Conservation (phyloP, 35 echinoderm and acorn worm species). For the Hemicentrotus pulcherrimus region DNA sequence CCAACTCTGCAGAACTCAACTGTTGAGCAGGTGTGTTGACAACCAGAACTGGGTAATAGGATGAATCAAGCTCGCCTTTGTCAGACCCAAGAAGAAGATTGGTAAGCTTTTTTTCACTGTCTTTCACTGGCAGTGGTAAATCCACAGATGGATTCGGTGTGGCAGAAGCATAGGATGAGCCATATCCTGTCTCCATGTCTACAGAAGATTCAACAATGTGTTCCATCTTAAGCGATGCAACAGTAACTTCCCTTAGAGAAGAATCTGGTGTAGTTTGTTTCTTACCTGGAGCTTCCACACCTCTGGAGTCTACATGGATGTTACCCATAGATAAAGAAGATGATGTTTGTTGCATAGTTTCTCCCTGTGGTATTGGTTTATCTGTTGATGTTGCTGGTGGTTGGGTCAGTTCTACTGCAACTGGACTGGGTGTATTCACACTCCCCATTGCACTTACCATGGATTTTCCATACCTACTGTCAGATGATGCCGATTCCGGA, state of each 20-base stretch:
- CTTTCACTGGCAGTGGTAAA: not conserved
- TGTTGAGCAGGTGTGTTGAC: conserved; percentile 8
- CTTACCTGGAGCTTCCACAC: not conserved
- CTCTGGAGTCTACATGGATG: not conserved
- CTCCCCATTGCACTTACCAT: not conserved
- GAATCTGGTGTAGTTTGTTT: not conserved
- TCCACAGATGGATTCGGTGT: not conserved
- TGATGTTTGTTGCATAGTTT: not conserved
- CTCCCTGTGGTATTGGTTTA: not conserved
- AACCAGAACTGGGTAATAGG: conserved; percentile 36
- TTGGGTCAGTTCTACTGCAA: not conserved
- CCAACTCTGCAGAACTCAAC: not conserved
- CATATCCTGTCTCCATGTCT: not conserved
- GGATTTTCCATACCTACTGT: not conserved
- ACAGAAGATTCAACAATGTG: not conserved
- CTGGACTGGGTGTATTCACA: not conserved
- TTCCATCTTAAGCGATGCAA: not conserved
- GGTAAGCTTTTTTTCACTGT: not conserved
- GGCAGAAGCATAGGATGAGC: not conserved
- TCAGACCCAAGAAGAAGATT: conserved; percentile 26
- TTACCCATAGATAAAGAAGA: not conserved
- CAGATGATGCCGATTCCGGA: not conserved
- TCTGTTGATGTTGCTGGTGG: not conserved
- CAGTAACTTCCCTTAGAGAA: not conserved
- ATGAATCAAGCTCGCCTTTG: conserved; percentile 25